Evolutionary conservation across 2,113 vertebrate genomes (phyloP), one percentile per base, ranked within the genome.

Genomic region (Boleophthalmus pectinirostris): DNA sequence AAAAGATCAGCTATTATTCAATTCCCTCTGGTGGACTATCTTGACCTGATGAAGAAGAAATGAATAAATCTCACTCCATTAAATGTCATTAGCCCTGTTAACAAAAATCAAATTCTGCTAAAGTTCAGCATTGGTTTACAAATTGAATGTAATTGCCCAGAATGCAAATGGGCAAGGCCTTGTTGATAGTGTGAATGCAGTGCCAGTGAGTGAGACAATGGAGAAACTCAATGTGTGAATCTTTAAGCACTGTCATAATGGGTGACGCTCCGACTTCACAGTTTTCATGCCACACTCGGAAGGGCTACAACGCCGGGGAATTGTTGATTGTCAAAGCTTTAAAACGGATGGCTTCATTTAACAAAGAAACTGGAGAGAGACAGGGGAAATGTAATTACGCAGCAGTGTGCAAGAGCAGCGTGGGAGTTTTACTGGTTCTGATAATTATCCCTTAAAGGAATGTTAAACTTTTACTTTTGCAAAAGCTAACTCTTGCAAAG

Each of bases 111-210:
- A 89, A 91, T 91, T 90, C 82, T 84, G 84, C 85, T 84, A 91
- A 92, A 91, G 90, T 91, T 91, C 83, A 90, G 78, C 51, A 56
- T 66, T 43, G 67, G 82, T 89, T 88, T 90, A 88, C 86, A 90
- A 91, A 92, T 91, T 90, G 86, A 88, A 87, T 80, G 81, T 86
- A 91, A 92, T 90, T 92, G 86, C 89, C 84, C 88, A 82, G 79
- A 88, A 90, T 91, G 81, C 88, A 91, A 91, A 91, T 88, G 74
- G 77, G 23, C 66, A 69, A 54, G 54, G 73, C 79, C 80, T 77
- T 61, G 74, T 79, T 90, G 85, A 90, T 84, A 83, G 77, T 87
- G 60, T 76, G 74, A 74, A 67, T 79, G 85, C 80, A 60, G 77
- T 68, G 78, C 66, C 75, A 73, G n/a, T 68, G 66, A 49, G 66